These are phyloP conservation scores for Cryptomyrus ogoouensis DNA, from an alignment of 2,113 vertebrate genomes.

Conservation along the genomic window DNA sequence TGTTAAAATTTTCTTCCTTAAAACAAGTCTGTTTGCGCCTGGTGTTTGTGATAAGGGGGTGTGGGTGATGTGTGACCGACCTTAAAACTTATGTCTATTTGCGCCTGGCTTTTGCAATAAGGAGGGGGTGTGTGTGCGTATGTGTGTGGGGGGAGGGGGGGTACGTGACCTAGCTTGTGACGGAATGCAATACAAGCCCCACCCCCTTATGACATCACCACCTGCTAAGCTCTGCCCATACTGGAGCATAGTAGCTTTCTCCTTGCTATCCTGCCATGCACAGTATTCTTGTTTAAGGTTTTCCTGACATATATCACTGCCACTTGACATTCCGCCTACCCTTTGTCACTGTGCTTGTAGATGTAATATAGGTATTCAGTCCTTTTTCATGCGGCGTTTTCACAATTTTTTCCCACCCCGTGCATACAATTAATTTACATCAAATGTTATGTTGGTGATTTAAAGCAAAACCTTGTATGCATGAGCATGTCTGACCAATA, in stretches of 20 bases:
- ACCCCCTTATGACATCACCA: not conserved
- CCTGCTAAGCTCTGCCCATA: too few species aligned
- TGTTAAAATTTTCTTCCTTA: not conserved
- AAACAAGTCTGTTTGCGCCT: not conserved
- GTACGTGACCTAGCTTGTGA: not conserved
- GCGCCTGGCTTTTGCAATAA: too few species aligned
- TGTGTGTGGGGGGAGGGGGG: too few species aligned
- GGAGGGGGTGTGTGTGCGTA: too few species aligned
- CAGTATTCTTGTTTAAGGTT: not conserved
- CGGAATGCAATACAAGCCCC: not conserved
- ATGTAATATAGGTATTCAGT: not conserved
- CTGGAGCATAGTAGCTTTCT: too few species aligned
- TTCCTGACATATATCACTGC: not conserved
- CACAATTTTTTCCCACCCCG: not conserved
- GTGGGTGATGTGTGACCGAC: not conserved
- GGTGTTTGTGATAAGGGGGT: not conserved
- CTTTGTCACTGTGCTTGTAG: not conserved
- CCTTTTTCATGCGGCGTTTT: not conserved
- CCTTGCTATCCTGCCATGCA: not conserved
- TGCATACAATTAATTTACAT: not conserved
- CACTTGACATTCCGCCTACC: not conserved
- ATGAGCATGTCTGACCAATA: too few species aligned
- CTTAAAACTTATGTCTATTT: too few species aligned
- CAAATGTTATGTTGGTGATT: not conserved
- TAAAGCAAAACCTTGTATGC: too few species aligned